Percentiles rank a stretch among this genome's conserved stretches.
Conservation (phyloP, 2,113 vertebrate species). For the Neodon shergylaensis region DNA sequence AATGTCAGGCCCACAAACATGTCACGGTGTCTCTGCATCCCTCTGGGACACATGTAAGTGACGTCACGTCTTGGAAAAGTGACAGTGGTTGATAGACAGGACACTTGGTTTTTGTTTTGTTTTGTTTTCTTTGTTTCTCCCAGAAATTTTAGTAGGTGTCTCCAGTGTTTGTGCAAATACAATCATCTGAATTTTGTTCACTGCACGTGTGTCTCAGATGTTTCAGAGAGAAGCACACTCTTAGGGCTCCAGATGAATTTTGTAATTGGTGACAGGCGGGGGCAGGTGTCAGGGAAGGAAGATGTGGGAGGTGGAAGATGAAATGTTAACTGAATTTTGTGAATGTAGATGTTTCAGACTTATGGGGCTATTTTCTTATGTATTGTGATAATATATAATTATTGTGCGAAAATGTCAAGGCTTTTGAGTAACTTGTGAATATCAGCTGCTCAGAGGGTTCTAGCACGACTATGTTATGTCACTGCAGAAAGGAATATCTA, state of each 20-base stretch:
- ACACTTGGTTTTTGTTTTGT: not conserved
- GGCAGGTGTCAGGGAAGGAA: constrained; percentile 35
- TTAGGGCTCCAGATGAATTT: constrained; percentile 4
- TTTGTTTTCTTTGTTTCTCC: not conserved
- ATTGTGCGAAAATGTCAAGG: constrained; percentile 17
- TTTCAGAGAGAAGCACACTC: not conserved
- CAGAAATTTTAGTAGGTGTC: constrained; percentile 37
- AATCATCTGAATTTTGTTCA: constrained; percentile 51
- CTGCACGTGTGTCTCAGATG: constrained; percentile 6
- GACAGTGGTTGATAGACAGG: not conserved
- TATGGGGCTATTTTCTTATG: constrained; percentile 2
- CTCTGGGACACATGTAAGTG: not conserved
- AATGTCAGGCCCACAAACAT: not conserved
- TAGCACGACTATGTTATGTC: not conserved
- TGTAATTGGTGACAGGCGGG: constrained; percentile 21
- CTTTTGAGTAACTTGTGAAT: constrained; percentile 30
- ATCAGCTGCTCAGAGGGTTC: constrained; percentile 7
- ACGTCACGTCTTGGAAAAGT: not conserved
- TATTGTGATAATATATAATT: constrained; percentile 28
- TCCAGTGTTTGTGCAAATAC: not conserved
- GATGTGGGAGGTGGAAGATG: constrained; percentile 54
- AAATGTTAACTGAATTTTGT: constrained; percentile 62
- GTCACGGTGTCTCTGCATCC: not conserved
- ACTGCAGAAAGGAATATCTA: not conserved
- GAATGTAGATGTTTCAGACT: constrained; percentile 39